A percentile compares a stretch with the other conserved stretches of the same genome.
phyloP scores from a whole-genome alignment of 2,113 vertebrate species.

The Capra hircus region DNA sequence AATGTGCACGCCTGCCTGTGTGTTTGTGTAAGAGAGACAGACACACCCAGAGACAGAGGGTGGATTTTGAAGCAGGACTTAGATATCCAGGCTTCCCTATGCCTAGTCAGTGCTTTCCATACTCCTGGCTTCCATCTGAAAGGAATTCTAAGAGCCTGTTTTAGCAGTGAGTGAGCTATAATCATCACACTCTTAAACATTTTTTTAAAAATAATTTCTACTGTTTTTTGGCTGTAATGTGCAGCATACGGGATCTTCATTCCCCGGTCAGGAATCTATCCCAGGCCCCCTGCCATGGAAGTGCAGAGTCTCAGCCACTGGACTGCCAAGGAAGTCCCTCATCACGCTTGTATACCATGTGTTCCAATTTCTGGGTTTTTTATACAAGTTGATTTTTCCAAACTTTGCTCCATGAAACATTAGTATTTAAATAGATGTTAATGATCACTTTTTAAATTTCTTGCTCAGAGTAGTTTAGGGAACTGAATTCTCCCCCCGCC shows the following conservation, averaged over 20 bases:
- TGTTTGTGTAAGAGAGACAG: neutral
- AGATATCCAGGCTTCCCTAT: neutral
- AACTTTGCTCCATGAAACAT: constrained; percentile 9
- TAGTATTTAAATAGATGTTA: neutral
- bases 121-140: neutral
- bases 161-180: neutral
- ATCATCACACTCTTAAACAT: neutral
- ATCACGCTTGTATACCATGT: neutral
- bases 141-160: neutral
- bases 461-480: neutral
- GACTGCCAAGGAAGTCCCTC: neutral
- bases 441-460: constrained; percentile 14
- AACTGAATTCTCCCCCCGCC: neutral
- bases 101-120: neutral
- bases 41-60: neutral
- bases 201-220: neutral
- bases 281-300: neutral
- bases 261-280: neutral
- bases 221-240: neutral
- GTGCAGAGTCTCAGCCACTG: neutral
- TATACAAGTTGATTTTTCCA: neutral
- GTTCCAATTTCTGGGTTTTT: neutral
- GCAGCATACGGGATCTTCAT: neutral
- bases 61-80: neutral
- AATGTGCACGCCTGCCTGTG: neutral